Base-by-base conservation (phyloP, 2,888 invertebrate species). In the Scrobipalpa costella region DNA sequence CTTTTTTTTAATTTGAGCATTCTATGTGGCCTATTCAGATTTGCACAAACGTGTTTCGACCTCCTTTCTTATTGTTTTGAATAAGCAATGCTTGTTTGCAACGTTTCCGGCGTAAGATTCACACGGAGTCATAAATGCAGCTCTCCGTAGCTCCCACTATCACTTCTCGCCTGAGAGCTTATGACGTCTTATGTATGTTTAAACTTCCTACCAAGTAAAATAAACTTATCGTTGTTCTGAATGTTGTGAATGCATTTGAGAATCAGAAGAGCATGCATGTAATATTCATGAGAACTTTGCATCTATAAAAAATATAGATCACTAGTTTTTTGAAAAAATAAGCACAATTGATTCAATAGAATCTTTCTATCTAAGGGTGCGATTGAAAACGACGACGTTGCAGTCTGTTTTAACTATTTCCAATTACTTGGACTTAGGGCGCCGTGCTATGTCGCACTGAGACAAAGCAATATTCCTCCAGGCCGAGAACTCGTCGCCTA, bases 211-310 rank as follows among this genome's bases (percentile, higher is more conserved):
- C 19, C 17, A 49, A 19, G 49, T 49, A 19, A 21, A 49, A 49
- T 49, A 49, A 3, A 49, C 49, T 49, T 55, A 44, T 66, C 67
- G 64, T 66, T 70, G 66, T 65, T 67, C 60, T 67, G 68, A 21
- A 59, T 19, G 49, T 21, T 49, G 8, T 19, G 7, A 49, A 19
- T 9, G n/a, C 50, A 78, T 49, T 49, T 21, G 0, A 17, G 19
- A 8, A 17, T 7, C 19, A 49, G 17, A 9, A 49, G 19, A 49
- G 49, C 17, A 49, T 21, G 49, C 17, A 49, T 21, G 8, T 9
- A 2, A 11, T 9, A 44, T 15, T 15, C n/a, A 0, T 15, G 0
- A 5, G 44, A 15, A 13, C 13, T 40, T 44, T 15, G n/a, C 11
- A 13, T 40, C 11, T 27, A 27, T 27, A 27, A n/a, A n/a, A n/a